These are phyloP conservation scores for Leucopternis melanops DNA, from an alignment of 2,113 vertebrate genomes.

Conservation along the genomic window DNA sequence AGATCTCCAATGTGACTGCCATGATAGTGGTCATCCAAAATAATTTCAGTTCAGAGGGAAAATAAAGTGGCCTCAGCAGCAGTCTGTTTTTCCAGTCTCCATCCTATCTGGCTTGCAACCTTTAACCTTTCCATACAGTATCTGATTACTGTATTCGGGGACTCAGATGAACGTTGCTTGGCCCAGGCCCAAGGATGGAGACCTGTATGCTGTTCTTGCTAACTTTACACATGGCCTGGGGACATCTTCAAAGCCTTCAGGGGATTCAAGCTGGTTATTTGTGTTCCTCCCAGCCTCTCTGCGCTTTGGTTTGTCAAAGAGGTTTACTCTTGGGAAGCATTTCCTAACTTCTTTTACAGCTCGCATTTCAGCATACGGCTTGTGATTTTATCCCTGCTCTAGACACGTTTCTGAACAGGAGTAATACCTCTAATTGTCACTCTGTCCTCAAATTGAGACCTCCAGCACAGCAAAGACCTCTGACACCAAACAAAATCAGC, in stretches of 20 bases:
- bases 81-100: neutral
- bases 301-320: neutral
- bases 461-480: too few relatives aligned
- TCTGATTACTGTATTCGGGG: neutral
- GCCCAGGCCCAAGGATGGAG: neutral
- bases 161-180: neutral
- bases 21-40: neutral
- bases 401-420: neutral
- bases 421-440: too few relatives aligned
- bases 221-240: neutral
- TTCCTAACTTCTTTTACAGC: neutral
- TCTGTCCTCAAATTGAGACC: too few relatives aligned
- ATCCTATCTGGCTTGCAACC: neutral
- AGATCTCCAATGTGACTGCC: neutral
- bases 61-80: neutral
- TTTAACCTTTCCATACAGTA: conserved; percentile 13
- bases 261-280: neutral
- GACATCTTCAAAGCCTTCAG: neutral
- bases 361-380: fast-evolving
- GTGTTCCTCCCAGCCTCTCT: neutral
- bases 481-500: too few relatives aligned
- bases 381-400: neutral
- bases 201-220: neutral
- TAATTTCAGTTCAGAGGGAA: neutral
- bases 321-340: neutral